A percentile compares a stretch with the other conserved stretches of the same genome.
Conservation (phyloP, 2,888 invertebrate genomes). For the Polydrusus pterygomalis region DNA sequence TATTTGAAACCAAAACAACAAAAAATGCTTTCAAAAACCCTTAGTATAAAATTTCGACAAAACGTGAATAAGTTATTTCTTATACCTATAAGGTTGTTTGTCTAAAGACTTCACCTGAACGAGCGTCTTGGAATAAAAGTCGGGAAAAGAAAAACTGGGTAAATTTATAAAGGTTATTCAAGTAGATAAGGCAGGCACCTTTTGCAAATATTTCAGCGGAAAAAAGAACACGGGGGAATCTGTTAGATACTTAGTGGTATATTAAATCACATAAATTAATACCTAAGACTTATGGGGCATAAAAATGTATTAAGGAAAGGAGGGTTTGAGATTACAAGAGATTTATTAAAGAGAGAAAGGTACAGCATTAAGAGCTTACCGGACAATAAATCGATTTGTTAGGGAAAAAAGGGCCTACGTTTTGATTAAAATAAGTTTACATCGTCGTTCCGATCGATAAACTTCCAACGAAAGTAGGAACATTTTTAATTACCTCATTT, state of each 20-base stretch:
- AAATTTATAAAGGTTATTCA: slow-evolving; percentile 47
- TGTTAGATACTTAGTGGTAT: slow-evolving; percentile 25
- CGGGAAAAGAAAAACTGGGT: slow-evolving; percentile 29
- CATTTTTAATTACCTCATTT: too few relatives aligned
- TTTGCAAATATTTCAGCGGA: slow-evolving; percentile 22
- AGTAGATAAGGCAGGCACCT: slow-evolving; percentile 31
- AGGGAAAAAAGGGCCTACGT: neutral
- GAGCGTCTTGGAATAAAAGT: slow-evolving; percentile 15
- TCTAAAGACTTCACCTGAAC: slow-evolving; percentile 35
- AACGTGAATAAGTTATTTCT: slow-evolving; percentile 5
- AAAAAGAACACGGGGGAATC: slow-evolving; percentile 21
- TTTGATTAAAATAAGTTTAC: neutral
- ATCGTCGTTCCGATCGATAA: too few relatives aligned
- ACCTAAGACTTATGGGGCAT: slow-evolving; percentile 23
- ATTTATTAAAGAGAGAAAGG: slow-evolving; percentile 8
- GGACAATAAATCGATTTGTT: neutral
- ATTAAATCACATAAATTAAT: slow-evolving; percentile 34
- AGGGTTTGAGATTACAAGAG: neutral
- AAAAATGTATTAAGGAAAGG: slow-evolving; percentile 12
- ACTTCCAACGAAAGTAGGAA: too few relatives aligned
- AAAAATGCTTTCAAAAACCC: too few relatives aligned
- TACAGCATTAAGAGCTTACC: neutral
- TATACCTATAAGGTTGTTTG: slow-evolving; percentile 11
- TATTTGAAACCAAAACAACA: too few relatives aligned
- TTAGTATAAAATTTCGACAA: neutral